Base-by-base conservation (phyloP, 2,888 invertebrate species). In the Crossocerus cetratus region DNA sequence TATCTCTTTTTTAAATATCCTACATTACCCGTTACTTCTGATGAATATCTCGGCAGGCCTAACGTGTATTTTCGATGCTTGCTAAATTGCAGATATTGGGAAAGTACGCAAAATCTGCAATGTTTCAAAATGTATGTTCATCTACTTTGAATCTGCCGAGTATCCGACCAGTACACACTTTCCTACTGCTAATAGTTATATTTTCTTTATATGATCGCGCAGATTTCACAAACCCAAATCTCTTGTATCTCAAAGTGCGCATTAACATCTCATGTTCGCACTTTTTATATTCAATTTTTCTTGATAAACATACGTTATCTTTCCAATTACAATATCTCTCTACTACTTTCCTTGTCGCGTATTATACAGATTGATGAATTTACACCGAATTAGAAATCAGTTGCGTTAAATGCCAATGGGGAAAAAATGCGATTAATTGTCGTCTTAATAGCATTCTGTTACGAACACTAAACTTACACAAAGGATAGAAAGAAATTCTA, bases 21-120 rank as follows among this genome's bases (percentile, higher is more conserved):
- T 82, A 81, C 49, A 61, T 76, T 81, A 81, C 72, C 70, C 55
- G 78, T 80, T 81, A 78, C 60, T 73, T 49, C 74, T 53, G 73
- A 69, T 58, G 64, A 71, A 73, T 78, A 67, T 80, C 65, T 74
- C 65, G 69, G 75, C 66, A 69, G 58, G 67, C 61, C 57, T 44
- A 5, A 45, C 11, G 42, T 59, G 23, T n/a, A 44, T 11, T 59
- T 18, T 3, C 3, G n/a, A 32, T 20, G 8, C 42, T 32, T 1
- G 56, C 62, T 42, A 58, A 32, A 56, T 57, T 43, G 44, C 16
- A 21, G 56, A 49, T 62, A 62, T 57, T 23, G 57, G 5, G 32
- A 11, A 55, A 16, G 21, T 59, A 45, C 14, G 14, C 42, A 44
- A 18, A 60, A n/a, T 16, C 49, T 45, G 44, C 43, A 57, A 43